Base-by-base conservation (phyloP, 2,888 invertebrate genomes). In the Scaptomyza tumidula region DNA sequence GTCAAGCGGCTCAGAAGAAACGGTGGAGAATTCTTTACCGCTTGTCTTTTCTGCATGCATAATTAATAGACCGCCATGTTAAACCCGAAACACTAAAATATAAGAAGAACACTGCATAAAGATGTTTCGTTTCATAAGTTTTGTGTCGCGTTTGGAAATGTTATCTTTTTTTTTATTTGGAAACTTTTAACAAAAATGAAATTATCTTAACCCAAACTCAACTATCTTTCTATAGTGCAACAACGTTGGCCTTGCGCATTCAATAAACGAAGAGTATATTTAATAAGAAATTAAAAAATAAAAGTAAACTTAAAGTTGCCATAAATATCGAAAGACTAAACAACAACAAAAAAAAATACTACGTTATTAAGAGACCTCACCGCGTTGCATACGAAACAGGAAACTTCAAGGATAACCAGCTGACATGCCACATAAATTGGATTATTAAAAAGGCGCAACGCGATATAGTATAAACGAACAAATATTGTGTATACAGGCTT, bases 341-440 rank as follows among this genome's bases (percentile, higher is more conserved):
- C 56, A 64, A 60, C 10, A 60, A 72, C 19, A 24, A 24, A 24
- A 24, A 24, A 24, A 24, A 24, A 24, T 24, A 24, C 24, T 24
- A 24, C 24, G 24, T 19, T 19, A 19, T 19, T 1, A 19, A 19
- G 19, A 19, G 19, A 60, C 35, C 60, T 61, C 60, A 71, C 64
- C 39, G 72, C 59, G 59, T 62, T 73, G 75, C 74, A 70, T 72
- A 75, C 73, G 58, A 67, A 78, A 75, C 73, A 55, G 75, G 73
- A 77, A 63, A 80, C 69, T 74, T 81, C 85, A 85, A 85, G 77
- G 85, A 88, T 86, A 85, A 86, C 88, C 86, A 84, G 87, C 85
- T 84, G 88, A 75, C 79, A 83, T 88, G 88, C 78, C 88, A 86
- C 79, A 88, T 77, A 86, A 84, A 85, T 88, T 84, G 85, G 87